These are phyloP conservation scores for Ectropis crepuscularia DNA, from an alignment of 2,888 invertebrate genomes.

Conservation along the genomic window DNA sequence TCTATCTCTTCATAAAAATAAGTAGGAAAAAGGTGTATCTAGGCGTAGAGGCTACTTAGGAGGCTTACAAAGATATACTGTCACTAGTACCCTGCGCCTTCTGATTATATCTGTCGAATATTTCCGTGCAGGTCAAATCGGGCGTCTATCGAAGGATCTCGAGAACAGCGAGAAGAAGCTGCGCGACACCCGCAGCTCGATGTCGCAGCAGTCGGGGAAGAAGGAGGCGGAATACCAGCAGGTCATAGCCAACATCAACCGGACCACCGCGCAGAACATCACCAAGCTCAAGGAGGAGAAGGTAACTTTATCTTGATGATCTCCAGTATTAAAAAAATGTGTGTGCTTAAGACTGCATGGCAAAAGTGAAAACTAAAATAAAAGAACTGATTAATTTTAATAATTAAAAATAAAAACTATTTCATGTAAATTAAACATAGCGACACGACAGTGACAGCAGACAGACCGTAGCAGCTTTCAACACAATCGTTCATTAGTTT, in stretches of 20 bases:
- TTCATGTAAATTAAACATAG: no score
- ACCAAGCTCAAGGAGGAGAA: constrained; percentile 92
- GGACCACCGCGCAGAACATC: constrained; percentile 89
- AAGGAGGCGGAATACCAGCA: constrained; percentile 93
- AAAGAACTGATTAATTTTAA: no score
- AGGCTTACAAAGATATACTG: constrained; percentile 87
- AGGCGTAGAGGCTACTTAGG: constrained; percentile 89
- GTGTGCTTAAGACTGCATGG: no score
- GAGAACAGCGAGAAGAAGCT: constrained; percentile 88
- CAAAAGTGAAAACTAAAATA: no score
- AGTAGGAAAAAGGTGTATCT: no score
- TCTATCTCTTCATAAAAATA: no score
- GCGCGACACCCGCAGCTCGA: constrained; percentile 87
- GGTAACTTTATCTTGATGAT: constrained; percentile 57
- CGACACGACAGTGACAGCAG: no score
- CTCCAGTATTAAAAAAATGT: no score
- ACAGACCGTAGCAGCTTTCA: no score
- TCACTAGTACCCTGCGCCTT: no score
- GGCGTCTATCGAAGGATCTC: constrained; percentile 90
- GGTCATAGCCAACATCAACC: constrained; percentile 88
- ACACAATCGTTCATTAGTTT: no score
- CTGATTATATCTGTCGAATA: not conserved
- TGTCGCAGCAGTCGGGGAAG: constrained; percentile 89
- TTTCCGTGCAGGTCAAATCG: constrained; percentile 83
- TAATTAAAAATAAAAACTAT: no score